Conservation (phyloP, 2,888 invertebrate genomes). For the Rhingia rostrata region DNA sequence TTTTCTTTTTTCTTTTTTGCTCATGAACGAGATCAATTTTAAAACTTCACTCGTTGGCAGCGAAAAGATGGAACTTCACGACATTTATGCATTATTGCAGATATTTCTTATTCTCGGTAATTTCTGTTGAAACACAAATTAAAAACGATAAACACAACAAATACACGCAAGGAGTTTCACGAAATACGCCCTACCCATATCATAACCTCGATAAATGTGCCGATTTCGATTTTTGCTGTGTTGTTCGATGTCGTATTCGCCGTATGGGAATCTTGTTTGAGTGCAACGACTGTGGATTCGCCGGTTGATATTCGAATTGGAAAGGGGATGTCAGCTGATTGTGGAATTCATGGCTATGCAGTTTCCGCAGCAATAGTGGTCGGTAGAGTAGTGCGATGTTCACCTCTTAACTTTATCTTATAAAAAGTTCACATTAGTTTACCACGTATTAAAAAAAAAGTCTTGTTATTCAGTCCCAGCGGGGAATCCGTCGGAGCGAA, state of each 20-base stretch:
- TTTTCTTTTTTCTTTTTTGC: slow-evolving; percentile 37
- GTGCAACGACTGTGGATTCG: slow-evolving; percentile 22
- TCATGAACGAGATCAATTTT: slow-evolving; percentile 25
- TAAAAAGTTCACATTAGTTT: too few species aligned
- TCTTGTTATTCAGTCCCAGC: too few species aligned
- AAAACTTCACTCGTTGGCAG: not conserved
- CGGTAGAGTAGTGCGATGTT: slow-evolving; percentile 8
- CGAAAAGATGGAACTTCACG: slow-evolving; percentile 3
- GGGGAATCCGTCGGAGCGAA: too few species aligned
- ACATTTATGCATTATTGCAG: slow-evolving; percentile 29
- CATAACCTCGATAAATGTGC: slow-evolving; percentile 61
- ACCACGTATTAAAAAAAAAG: too few species aligned
- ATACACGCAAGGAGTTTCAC: slow-evolving; percentile 50
- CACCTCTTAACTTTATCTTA: too few species aligned
- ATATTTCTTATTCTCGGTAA: slow-evolving; percentile 18
- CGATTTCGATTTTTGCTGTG: slow-evolving; percentile 44
- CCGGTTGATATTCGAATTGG: not conserved
- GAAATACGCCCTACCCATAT: slow-evolving; percentile 54
- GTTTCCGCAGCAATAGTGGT: not conserved
- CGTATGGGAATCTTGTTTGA: not conserved
- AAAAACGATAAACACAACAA: slow-evolving; percentile 57
- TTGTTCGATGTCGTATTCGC: slow-evolving; percentile 12
- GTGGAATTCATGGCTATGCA: not conserved
- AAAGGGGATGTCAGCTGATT: slow-evolving; percentile 30
- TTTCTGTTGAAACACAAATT: slow-evolving; percentile 37